Evolutionary conservation across 2,888 invertebrate species (phyloP), one percentile per base, ranked within the genome.

Genomic region (Cheilosia vulpina): DNA sequence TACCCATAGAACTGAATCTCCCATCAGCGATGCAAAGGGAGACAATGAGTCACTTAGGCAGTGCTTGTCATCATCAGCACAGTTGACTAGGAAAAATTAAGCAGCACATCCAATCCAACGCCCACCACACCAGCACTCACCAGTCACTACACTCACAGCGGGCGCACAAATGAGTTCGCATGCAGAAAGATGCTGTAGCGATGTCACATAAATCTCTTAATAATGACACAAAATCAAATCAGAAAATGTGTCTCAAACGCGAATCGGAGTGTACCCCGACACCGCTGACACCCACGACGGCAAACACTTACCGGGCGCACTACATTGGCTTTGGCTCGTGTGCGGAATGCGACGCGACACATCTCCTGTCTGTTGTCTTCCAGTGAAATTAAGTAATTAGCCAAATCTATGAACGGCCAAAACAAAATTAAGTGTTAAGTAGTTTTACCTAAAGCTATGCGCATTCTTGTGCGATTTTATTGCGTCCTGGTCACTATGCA

Each of bases 151-250:
- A 50, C 9, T 17, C 38, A n/a, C 19, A 50, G 50, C 52, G 52
- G 15, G 13, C 52, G 24, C 52, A 24, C 45, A 65, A 73, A 73
- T 73, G 68, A 62, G 77, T 62, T 57, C 72, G 65, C 77, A 45
- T 27, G 77, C 55, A 78, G 24, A 60, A 57, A 34, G 50, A 71
- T 65, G 63, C 55, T 78, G 78, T 78, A 9, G 50, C 41, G 43
- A 11, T 80, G 75, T 75, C 80, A 75, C 80, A 80, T 80, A 80
- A 80, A 80, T 80, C 78, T 69, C 62, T 50, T 55, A 80, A 80
- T 80, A 80, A 69, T 75, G 68, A 50, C 80, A 57, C 27, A 41
- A 69, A 80, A 80, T 75, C 75, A 80, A 75, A 80, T 75, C 55
- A 73, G 55, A 45, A 68, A 76, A 76, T 75, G 65, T 58, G 27